Evolutionary conservation across 1,140 invertebrate genomes (phyloP).

Genomic region (Venturia canescens): DNA sequence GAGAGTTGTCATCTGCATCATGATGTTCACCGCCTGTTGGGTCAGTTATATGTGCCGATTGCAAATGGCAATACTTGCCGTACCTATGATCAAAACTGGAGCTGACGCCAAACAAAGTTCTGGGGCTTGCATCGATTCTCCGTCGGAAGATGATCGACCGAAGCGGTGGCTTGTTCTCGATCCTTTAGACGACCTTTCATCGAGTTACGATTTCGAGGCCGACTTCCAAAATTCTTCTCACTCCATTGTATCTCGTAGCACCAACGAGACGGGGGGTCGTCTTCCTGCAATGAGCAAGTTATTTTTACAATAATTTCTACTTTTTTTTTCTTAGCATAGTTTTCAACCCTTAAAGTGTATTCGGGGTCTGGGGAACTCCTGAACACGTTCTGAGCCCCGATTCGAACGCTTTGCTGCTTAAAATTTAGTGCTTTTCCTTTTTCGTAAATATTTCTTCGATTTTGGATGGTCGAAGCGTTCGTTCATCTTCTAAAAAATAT

Average conservation of each 20-base stretch:
- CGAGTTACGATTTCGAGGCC: conserved; percentile 29
- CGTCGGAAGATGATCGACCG: not conserved
- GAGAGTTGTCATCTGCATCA: conserved; percentile 80
- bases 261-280: conserved; percentile 4
- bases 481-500: no score
- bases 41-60: conserved; percentile 83
- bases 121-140: conserved; percentile 49
- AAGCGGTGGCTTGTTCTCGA: conserved; percentile 25
- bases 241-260: conserved; percentile 18
- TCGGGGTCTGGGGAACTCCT: not conserved
- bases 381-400: not conserved
- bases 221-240: conserved; percentile 10
- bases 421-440: no score
- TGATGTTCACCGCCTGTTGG: conserved; percentile 84
- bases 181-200: conserved; percentile 9
- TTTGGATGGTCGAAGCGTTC: no score
- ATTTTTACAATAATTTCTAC: not conserved
- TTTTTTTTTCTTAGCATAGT: no score
- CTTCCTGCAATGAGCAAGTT: conserved; percentile 8
- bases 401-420: not conserved
- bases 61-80: conserved; percentile 84
- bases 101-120: conserved; percentile 18
- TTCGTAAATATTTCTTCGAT: no score
- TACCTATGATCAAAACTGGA: conserved; percentile 80
- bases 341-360: no score